Evolutionary conservation across 2,888 invertebrate species (phyloP), one percentile per base, ranked within the genome.

Genomic region (Drosophila histrio): DNA sequence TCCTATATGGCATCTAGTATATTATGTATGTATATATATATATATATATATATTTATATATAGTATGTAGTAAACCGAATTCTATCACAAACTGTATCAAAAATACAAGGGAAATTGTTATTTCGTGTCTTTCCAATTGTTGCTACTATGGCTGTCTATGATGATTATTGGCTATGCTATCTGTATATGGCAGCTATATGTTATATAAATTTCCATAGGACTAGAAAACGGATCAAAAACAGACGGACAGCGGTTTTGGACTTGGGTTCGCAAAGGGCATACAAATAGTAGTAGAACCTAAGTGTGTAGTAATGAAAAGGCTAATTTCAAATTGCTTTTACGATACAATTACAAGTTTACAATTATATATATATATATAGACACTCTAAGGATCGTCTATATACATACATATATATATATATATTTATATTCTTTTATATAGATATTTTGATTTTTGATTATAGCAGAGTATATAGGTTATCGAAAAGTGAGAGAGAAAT

Each of bases 401-500:
- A 38, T 38, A 47, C 24, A 30, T 41, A 22, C 22, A 17, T 21
- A 17, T 52, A 30, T 44, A 38, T 41, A 9, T 24, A 15, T 38
- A 11, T 44, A 28, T 15, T 11, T 38, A 9, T 22, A 28, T 9
- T 28, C 2, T n/a, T 4, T 6, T 17, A 6, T 13, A 58, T 50
- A 50, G 32, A 9, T 28, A 39, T 41, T 52, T 22, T 9, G 17
- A n/a, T 63, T 54, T 63, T 54, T 17, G 38, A 44, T 54, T 32
- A 24, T 32, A 60, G 59, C 28, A 44, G 28, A 36, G 52, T 56
- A 49, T 56, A 58, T 49, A 54, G 43, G 22, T 24, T 36, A 49
- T 39, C 22, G 65, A 59, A 41, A 22, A 43, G 41, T 34, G 53
- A 56, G 36, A 56, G 36, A 34, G 30, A 72, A 67, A 54, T 62